A percentile compares a stretch with the other conserved stretches of the same genome.
Evolutionary conservation across 2,797 vertebrate genomes (phyloP).

Genomic region (Sebastiscus tertius): DNA sequence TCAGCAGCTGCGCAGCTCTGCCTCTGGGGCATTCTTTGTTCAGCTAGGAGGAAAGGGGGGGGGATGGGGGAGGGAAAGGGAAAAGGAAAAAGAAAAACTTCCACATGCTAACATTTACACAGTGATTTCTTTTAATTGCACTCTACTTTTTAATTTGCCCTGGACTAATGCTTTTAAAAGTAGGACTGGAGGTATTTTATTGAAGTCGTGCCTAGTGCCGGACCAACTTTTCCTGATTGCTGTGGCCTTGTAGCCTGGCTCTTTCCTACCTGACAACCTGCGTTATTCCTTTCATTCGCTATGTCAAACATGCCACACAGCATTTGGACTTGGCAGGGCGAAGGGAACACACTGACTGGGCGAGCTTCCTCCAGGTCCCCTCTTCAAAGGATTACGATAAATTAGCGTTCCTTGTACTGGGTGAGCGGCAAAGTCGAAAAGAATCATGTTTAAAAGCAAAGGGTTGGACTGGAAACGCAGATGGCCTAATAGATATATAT

Average conservation of each 20-base stretch:
- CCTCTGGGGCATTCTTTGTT: slow-evolving; percentile 84
- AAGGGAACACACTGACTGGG: slow-evolving; percentile 53
- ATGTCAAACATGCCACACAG: slow-evolving; percentile 80
- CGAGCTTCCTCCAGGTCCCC: slow-evolving; percentile 60
- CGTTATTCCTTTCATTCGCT: slow-evolving; percentile 72
- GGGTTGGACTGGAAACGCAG: slow-evolving; percentile 54
- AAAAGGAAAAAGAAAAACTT: slow-evolving; percentile 81
- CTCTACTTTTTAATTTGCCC: slow-evolving; percentile 89
- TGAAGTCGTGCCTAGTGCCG: slow-evolving; percentile 83
- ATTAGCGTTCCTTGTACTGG: slow-evolving; percentile 54
- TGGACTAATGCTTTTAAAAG: slow-evolving; percentile 88
- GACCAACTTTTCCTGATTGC: slow-evolving; percentile 79
- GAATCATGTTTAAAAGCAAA: slow-evolving; percentile 59
- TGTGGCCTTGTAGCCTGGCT: slow-evolving; percentile 66
- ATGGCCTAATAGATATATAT: slow-evolving; percentile 66
- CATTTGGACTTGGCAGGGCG: slow-evolving; percentile 58
- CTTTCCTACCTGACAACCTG: slow-evolving; percentile 81
- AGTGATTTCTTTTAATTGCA: slow-evolving; percentile 91
- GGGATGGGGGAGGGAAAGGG: slow-evolving; percentile 1
- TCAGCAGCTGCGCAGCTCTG: slow-evolving; percentile 81
- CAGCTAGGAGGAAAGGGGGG: slow-evolving; percentile 64
- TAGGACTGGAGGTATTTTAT: slow-evolving; percentile 84
- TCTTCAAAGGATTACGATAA: slow-evolving; percentile 72
- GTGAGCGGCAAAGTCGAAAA: slow-evolving; percentile 53
- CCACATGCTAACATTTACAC: slow-evolving; percentile 92